phyloP scores from a whole-genome alignment of 2,113 vertebrate species.

The Probosciger aterrimus region DNA sequence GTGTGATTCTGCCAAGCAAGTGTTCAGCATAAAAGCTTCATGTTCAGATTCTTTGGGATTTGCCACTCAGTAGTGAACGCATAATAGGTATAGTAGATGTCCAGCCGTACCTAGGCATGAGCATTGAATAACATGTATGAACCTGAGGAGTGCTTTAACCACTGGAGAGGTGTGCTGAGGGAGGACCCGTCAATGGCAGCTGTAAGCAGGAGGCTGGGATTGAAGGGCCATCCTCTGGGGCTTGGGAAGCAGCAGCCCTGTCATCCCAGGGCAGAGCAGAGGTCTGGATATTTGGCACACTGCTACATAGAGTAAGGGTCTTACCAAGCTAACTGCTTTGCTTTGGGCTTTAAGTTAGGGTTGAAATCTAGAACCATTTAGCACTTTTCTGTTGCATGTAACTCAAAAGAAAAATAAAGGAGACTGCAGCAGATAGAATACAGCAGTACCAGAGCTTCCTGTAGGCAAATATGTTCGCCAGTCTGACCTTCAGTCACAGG shows the following conservation, averaged over 20 bases:
- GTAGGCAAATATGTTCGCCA: not conserved
- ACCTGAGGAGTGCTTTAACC: not conserved
- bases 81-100: not conserved
- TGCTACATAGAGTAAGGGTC: not conserved
- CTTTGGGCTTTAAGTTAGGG: not conserved
- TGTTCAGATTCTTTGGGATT: not conserved
- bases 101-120: not conserved
- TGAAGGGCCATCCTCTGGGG: not conserved
- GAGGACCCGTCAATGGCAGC: not conserved
- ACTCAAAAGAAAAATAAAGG: not conserved
- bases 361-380: not conserved
- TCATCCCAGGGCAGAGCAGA: not conserved
- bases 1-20: not conserved
- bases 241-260: not conserved
- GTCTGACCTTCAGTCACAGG: not conserved
- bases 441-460: not conserved
- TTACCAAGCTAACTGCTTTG: not conserved
- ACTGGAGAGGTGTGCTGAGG: not conserved
- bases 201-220: not conserved
- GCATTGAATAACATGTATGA: not conserved
- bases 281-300: not conserved
- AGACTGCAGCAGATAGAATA: not conserved
- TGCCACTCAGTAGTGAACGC: accelerated
- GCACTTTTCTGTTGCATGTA: not conserved
- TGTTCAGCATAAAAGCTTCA: not conserved